phyloP scores from a whole-genome alignment of 2,797 vertebrate genomes.

The Zonotrichia albicollis region DNA sequence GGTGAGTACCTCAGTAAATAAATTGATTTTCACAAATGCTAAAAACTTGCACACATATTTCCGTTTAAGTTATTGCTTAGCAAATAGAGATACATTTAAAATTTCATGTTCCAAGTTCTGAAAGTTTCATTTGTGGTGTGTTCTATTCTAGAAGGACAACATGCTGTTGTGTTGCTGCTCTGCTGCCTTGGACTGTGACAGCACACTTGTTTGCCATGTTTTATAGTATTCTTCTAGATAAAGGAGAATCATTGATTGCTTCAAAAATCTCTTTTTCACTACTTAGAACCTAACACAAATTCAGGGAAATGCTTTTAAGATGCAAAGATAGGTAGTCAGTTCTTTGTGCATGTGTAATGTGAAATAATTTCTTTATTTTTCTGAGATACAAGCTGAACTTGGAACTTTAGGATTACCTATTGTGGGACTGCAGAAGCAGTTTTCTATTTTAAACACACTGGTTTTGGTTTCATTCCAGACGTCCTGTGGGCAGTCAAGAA shows the following conservation, averaged over 20 bases:
- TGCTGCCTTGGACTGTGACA: neutral
- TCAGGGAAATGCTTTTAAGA: neutral
- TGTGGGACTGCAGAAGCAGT: neutral
- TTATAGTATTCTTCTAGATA: neutral
- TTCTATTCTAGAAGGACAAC: neutral
- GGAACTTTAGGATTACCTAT: neutral
- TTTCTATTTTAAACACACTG: neutral
- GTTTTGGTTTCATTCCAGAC: constrained; percentile 74
- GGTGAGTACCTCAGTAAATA: neutral
- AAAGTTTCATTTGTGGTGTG: neutral
- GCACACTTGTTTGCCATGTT: neutral
- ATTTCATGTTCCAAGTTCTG: neutral
- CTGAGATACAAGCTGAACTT: neutral
- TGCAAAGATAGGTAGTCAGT: neutral
- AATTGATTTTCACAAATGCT: neutral
- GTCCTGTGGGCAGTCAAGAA: constrained; percentile 76
- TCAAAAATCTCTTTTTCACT: neutral
- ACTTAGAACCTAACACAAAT: neutral
- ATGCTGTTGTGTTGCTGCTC: neutral
- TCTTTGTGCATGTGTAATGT: neutral
- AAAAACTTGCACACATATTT: neutral
- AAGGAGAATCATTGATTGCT: neutral
- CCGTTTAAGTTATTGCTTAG: neutral
- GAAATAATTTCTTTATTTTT: neutral
- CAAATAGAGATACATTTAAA: neutral